These are phyloP conservation scores for Plecturocebus donacophilus DNA, from an alignment of 2,113 vertebrate species.

Conservation along the genomic window DNA sequence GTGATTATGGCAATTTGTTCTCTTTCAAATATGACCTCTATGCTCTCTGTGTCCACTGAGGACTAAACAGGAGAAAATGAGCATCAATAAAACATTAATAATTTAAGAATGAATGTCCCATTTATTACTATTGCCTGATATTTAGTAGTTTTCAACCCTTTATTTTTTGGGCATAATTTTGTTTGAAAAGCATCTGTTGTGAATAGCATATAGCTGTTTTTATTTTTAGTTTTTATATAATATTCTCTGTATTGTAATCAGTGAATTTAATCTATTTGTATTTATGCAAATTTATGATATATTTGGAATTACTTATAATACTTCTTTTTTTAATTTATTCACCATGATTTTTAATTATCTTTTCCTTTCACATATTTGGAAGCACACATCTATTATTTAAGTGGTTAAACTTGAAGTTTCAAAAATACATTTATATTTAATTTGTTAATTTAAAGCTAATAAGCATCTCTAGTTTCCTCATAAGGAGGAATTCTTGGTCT, in stretches of 20 bases:
- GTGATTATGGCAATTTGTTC: not conserved
- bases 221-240: not conserved
- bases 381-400: not conserved
- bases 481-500: not conserved
- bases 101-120: not conserved
- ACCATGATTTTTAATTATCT: not conserved
- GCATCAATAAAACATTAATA: not conserved
- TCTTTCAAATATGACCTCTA: not conserved
- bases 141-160: not conserved
- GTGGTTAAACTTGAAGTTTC: not conserved
- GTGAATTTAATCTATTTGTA: not conserved
- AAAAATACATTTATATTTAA: not conserved
- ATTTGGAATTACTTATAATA: not conserved
- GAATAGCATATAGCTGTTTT: not conserved
- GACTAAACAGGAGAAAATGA: not conserved
- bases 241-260: not conserved
- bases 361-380: not conserved
- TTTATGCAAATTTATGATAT: not conserved
- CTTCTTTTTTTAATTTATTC: not conserved
- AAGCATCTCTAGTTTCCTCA: not conserved
- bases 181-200: not conserved
- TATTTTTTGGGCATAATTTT: not conserved
- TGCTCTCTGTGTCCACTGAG: not conserved
- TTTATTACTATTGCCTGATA: not conserved
- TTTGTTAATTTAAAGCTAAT: not conserved